Conservation (phyloP, 2,797 vertebrate species). For the Chiroxiphia lanceolata region DNA sequence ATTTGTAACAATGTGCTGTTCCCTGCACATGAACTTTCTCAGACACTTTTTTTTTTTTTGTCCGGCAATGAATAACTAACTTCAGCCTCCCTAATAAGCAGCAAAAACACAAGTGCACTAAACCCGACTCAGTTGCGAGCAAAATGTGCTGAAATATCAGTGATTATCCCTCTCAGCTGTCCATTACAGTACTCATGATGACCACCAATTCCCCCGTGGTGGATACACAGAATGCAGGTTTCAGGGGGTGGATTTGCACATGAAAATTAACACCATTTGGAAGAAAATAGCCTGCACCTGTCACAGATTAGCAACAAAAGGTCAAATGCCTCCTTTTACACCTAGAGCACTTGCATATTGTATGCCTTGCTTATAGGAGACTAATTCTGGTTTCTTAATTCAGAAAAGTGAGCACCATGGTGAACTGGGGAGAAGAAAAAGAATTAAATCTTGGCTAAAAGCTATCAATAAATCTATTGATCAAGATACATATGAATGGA, state of each 20-base stretch:
- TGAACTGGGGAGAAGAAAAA: constrained; percentile 28
- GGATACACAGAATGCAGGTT: constrained; percentile 67
- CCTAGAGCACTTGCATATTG: constrained; percentile 61
- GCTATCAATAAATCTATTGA: constrained; percentile 76
- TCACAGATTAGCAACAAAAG: constrained; percentile 74
- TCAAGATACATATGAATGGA: constrained; percentile 68
- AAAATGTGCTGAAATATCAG: constrained; percentile 64
- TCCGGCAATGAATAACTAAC: constrained; percentile 59
- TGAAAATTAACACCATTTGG: constrained; percentile 70
- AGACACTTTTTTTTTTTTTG: constrained; percentile 47
- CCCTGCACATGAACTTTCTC: constrained; percentile 67
- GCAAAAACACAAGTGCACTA: constrained; percentile 60
- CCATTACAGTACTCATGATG: constrained; percentile 65
- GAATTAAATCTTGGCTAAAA: constrained; percentile 71
- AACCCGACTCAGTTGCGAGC: neutral
- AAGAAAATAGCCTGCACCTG: constrained; percentile 70
- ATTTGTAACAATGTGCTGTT: constrained; percentile 77
- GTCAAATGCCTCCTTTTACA: constrained; percentile 65
- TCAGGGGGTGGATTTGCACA: constrained; percentile 58
- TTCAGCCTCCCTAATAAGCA: constrained; percentile 67
- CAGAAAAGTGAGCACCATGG: constrained; percentile 56
- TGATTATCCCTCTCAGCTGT: constrained; percentile 65
- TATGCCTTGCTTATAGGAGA: constrained; percentile 58
- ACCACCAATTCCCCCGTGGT: constrained; percentile 51
- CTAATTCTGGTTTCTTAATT: constrained; percentile 60